Base-by-base conservation (phyloP, 2,888 invertebrate species). In the Sthenelais limicola region DNA sequence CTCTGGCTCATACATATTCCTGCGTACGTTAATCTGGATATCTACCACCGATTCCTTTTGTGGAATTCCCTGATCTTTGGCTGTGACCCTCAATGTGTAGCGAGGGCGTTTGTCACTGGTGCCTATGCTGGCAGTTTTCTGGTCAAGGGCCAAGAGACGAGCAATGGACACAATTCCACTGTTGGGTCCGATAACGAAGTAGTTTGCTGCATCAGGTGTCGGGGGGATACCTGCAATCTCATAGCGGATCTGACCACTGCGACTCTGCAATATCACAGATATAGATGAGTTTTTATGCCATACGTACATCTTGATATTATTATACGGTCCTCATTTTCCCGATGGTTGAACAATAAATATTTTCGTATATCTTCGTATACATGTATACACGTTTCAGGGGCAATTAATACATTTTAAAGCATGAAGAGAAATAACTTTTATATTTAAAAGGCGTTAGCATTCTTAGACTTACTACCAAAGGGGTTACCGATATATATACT, bases 131-230 rank as follows among this genome's bases (percentile, higher is more conserved):
- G 5, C 38, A 3, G 62, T 62, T 5, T 15, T 35, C 15, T 54
- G 47, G 38, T 76, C 74, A 3, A 35, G n/a, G 1, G 54, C 21
- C 28, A 75, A 74, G 15, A 72, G 54, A 30, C 74, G 77, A 43
- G 77, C 74, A 15, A 84, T 76, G 68, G 81, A 80, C 51, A 85
- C 78, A 5, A 72, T 72, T 30, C 85, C 85, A 47, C 73, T 77
- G 4, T 73, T 71, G 2, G 79, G 70, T 48, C 81, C 76, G 35
- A 85, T 77, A 56, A 78, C 78, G 74, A 85, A 84, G 77, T 78
- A 84, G 5, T 77, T 71, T 12, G 62, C 35, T 0, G 75, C 81
- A 67, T 74, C 74, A 15, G 66, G 66, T 38, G 76, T 51, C 0
- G 43, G 52, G 1, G 66, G 67, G 18, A 54, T 51, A n/a, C 62